A percentile compares a stretch with the other conserved stretches of the same genome.
Evolutionary conservation across 2,113 vertebrate species (phyloP).

Genomic region (Sterrhoptilus dennistouni): DNA sequence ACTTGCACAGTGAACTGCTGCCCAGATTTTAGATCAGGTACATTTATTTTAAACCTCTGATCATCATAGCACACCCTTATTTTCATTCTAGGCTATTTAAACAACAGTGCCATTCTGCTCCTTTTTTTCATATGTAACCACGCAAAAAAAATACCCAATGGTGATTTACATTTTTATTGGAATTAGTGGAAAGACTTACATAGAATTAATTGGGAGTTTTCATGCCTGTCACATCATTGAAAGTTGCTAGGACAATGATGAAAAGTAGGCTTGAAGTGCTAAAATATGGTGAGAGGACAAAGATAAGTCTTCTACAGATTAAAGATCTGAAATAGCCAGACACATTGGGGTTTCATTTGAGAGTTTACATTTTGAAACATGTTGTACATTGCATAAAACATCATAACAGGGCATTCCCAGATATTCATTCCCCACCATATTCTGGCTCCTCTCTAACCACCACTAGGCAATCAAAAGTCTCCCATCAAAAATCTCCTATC

Average conservation of each 20-base stretch:
- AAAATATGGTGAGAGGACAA: not conserved
- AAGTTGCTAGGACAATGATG: not conserved
- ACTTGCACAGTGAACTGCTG: constrained; percentile 2
- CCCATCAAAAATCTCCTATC: not conserved
- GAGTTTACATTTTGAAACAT: not conserved
- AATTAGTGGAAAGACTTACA: constrained; percentile 8
- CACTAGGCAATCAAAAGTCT: not conserved
- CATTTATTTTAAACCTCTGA: constrained; percentile 6
- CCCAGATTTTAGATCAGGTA: constrained; percentile 12
- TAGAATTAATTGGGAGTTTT: constrained; percentile 12
- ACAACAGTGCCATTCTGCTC: not conserved
- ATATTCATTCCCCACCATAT: rapidly evolving
- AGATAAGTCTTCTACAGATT: not conserved
- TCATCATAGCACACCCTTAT: not conserved
- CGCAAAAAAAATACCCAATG: not conserved
- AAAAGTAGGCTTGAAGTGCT: not conserved
- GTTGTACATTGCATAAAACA: not conserved
- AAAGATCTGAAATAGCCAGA: not conserved
- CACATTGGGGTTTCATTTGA: not conserved
- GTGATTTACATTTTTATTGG: constrained; percentile 55
- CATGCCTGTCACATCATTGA: not conserved
- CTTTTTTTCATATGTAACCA: constrained; percentile 18
- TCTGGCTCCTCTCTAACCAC: not conserved
- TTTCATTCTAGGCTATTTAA: constrained; percentile 16
- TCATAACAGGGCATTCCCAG: not conserved